Evolutionary conservation across 2,113 vertebrate species (phyloP).

Genomic region (Vireo altiloquus): DNA sequence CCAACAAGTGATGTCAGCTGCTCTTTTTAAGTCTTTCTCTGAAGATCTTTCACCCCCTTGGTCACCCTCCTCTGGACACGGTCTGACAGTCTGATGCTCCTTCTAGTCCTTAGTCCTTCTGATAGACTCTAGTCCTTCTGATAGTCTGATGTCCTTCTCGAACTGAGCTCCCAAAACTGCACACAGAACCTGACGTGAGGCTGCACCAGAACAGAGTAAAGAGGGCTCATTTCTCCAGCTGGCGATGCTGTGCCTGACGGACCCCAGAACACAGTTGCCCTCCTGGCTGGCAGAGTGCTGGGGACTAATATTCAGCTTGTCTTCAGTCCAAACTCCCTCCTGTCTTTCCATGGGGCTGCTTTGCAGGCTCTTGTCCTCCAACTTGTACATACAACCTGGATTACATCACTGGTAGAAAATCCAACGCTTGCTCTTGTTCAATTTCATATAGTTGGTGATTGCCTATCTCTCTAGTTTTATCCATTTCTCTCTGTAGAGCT

Average conservation of each 20-base stretch:
- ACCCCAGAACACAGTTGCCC: accelerated
- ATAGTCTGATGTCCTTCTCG: background rate
- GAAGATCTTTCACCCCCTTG: background rate
- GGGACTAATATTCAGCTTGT: background rate
- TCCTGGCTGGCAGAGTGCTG: background rate
- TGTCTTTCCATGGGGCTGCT: background rate
- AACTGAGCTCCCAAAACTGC: background rate
- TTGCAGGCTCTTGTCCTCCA: background rate
- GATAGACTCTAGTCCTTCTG: no score
- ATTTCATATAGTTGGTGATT: background rate
- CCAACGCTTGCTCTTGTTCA: background rate
- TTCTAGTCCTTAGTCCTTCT: no score
- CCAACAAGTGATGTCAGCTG: background rate
- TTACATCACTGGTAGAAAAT: background rate
- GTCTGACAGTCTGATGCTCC: background rate
- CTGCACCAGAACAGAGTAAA: no score
- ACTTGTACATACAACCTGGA: accelerated
- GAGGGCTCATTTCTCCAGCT: accelerated
- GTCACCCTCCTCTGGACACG: background rate
- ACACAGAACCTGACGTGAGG: background rate
- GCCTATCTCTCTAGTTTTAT: background rate
- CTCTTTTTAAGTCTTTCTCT: background rate
- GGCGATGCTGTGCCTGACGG: accelerated
- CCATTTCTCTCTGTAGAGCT: background rate
- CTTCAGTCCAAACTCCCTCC: background rate